Percentiles rank a stretch among this genome's conserved stretches.
phyloP scores from a whole-genome alignment of 35 echinoderm and acorn worm genomes.

The Lytechinus variegatus region DNA sequence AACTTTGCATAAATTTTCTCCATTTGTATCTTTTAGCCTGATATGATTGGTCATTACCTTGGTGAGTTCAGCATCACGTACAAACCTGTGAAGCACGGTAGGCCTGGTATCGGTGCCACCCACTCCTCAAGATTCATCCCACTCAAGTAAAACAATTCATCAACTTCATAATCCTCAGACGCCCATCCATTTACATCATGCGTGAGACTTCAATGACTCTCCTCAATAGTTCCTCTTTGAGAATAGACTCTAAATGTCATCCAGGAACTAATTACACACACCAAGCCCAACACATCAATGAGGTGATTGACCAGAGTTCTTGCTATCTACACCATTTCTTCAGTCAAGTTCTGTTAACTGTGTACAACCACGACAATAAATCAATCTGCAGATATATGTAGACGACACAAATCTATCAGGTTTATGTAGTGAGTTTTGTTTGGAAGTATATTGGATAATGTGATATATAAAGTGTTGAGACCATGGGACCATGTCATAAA shows the following conservation, averaged over 20 bases:
- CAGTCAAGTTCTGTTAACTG: neutral
- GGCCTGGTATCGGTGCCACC: constrained; percentile 99
- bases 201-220: neutral
- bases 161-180: neutral
- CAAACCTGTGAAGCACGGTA: constrained; percentile 99
- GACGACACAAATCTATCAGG: neutral
- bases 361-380: neutral
- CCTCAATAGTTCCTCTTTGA: neutral
- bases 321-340: neutral
- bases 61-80: constrained; percentile 99
- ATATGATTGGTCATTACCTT: constrained; percentile 99
- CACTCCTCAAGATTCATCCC: constrained; percentile 99
- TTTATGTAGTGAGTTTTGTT: neutral
- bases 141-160: constrained; percentile 71
- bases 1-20: neutral
- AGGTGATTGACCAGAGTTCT: too few species aligned
- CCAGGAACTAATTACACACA: neutral
- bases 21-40: constrained; percentile 77
- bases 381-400: neutral
- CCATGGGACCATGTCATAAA: too few species aligned
- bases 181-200: neutral
- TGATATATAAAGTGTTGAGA: too few species aligned
- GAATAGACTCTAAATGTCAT: neutral
- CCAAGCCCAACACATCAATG: neutral
- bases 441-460: neutral